These are phyloP conservation scores for Spialia ferax DNA, from an alignment of 2,888 invertebrate genomes.

Conservation along the genomic window DNA sequence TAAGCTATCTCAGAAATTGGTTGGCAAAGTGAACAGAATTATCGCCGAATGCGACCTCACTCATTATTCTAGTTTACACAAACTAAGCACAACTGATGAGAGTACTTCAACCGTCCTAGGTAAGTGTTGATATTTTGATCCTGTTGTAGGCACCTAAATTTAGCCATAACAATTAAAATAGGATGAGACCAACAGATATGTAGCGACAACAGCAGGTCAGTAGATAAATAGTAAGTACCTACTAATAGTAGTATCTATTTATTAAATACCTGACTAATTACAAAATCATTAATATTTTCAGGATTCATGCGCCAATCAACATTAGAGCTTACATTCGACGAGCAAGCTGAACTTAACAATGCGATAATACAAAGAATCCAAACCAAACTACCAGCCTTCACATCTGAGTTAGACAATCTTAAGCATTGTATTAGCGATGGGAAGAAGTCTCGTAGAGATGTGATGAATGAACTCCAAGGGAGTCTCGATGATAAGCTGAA, in stretches of 20 bases:
- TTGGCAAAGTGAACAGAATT: constrained; percentile 72
- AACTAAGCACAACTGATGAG: constrained; percentile 72
- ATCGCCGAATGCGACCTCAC: constrained; percentile 74
- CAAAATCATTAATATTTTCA: too few species aligned
- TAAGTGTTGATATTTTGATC: constrained; percentile 48
- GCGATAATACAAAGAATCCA: constrained; percentile 72
- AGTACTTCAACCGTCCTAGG: constrained; percentile 75
- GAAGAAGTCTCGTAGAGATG: constrained; percentile 56
- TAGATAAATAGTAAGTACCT: too few species aligned
- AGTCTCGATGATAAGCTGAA: constrained; percentile 69
- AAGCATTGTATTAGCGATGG: constrained; percentile 51
- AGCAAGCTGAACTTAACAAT: constrained; percentile 75
- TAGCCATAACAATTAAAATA: too few species aligned
- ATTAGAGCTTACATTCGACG: constrained; percentile 72
- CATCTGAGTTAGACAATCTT: constrained; percentile 62
- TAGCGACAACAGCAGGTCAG: too few species aligned
- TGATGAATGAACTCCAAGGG: constrained; percentile 66
- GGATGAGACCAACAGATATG: too few species aligned
- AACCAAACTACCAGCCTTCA: constrained; percentile 65
- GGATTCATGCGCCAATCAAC: constrained; percentile 73
- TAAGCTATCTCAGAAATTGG: constrained; percentile 63
- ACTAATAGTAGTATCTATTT: too few species aligned
- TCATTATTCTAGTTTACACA: constrained; percentile 75
- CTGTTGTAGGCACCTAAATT: too few species aligned
- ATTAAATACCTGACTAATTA: too few species aligned